Percentiles rank a stretch among this genome's conserved stretches.
These are phyloP conservation scores for Cecropterus lyciades DNA, from an alignment of 1,140 invertebrate genomes.

Conservation along the genomic window DNA sequence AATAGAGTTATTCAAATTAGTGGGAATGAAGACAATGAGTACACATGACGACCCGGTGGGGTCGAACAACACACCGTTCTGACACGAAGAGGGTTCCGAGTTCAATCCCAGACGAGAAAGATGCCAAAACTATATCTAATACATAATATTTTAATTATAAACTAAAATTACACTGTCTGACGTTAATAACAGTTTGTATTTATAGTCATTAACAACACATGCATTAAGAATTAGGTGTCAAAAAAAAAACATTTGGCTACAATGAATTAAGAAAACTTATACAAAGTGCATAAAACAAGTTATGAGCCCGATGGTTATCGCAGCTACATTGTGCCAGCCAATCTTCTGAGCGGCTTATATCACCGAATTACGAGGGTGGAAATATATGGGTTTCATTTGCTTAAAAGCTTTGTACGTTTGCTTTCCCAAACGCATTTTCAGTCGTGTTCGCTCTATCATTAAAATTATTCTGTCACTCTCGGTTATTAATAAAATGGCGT, in stretches of 20 bases:
- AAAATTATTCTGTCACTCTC: slow-evolving; percentile 58
- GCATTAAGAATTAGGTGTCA: too few species aligned
- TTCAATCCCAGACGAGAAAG: too few species aligned
- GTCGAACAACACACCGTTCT: too few species aligned
- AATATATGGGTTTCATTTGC: slow-evolving; percentile 79
- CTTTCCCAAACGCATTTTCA: slow-evolving; percentile 65
- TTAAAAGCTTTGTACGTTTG: slow-evolving; percentile 78
- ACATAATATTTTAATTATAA: not conserved
- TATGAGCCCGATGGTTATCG: slow-evolving; percentile 57
- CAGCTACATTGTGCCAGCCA: slow-evolving; percentile 64
- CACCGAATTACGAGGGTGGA: slow-evolving; percentile 68
- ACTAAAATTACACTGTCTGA: not conserved
- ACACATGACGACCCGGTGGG: too few species aligned
- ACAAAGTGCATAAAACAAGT: slow-evolving; percentile 61
- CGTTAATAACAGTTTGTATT: too few species aligned
- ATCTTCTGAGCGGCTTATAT: slow-evolving; percentile 73
- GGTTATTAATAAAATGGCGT: slow-evolving; percentile 21
- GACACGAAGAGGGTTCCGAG: too few species aligned
- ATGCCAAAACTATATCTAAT: too few species aligned
- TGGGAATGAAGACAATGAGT: too few species aligned
- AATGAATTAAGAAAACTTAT: slow-evolving; percentile 50
- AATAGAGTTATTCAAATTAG: too few species aligned
- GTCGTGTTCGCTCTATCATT: slow-evolving; percentile 58
- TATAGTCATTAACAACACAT: too few species aligned
- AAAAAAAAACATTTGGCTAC: too few species aligned